Percentiles rank a stretch among this genome's conserved stretches.
Conservation (phyloP, 2,113 vertebrate genomes). For the Rostratula benghalensis region DNA sequence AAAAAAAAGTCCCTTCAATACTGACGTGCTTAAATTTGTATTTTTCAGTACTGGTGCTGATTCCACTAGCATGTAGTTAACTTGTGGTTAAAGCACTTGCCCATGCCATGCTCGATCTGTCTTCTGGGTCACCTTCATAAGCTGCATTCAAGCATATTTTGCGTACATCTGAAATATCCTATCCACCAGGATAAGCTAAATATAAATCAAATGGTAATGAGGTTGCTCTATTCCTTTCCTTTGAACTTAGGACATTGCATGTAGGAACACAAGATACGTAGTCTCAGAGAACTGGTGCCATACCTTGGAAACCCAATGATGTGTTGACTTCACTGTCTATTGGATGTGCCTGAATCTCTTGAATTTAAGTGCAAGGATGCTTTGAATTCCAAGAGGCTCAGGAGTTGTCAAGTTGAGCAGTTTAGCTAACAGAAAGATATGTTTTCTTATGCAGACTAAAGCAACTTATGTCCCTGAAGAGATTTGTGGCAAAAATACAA, state of each 20-base stretch:
- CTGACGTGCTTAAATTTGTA: background rate
- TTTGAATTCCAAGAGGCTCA: background rate
- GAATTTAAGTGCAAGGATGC: background rate
- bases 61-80: background rate
- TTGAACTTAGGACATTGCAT: background rate
- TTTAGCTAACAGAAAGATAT: background rate
- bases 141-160: background rate
- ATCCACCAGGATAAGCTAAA: background rate
- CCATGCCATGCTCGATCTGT: background rate
- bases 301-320: background rate
- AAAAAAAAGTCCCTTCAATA: background rate
- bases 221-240: background rate
- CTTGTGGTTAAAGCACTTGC: background rate
- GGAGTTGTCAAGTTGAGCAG: background rate
- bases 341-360: background rate
- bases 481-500: background rate
- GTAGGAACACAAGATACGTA: background rate
- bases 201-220: background rate
- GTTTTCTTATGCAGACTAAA: background rate
- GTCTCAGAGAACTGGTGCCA: background rate
- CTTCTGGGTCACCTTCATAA: background rate
- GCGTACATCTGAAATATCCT: background rate
- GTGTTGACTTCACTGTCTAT: background rate
- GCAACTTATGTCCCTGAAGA: background rate
- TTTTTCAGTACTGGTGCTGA: background rate